A percentile compares a stretch with the other conserved stretches of the same genome.
Evolutionary conservation across 2,113 vertebrate genomes (phyloP).

Genomic region (Lota lota): DNA sequence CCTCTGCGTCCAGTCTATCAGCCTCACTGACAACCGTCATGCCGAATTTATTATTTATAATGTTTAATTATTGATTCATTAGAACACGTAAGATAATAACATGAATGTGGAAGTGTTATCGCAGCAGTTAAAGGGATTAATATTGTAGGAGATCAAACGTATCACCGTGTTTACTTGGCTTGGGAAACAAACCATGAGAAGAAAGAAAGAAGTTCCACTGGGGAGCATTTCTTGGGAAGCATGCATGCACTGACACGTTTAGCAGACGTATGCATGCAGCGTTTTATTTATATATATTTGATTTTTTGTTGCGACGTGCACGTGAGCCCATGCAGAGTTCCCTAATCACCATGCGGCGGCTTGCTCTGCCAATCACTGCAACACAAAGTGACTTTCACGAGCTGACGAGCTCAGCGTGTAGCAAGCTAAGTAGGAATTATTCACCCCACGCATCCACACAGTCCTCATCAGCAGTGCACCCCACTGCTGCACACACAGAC

Average conservation of each 20-base stretch:
- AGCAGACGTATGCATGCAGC: neutral
- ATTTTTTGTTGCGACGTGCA: neutral
- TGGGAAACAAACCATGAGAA: too few species aligned
- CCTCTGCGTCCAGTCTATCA: too few species aligned
- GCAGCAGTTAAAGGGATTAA: too few species aligned
- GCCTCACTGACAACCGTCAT: too few species aligned
- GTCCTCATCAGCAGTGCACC: slow-evolving; percentile 8
- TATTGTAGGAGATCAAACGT: too few species aligned
- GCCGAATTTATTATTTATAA: too few species aligned
- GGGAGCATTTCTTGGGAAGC: too few species aligned
- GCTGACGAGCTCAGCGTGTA: slow-evolving; percentile 33
- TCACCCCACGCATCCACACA: slow-evolving; percentile 34
- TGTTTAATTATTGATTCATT: too few species aligned
- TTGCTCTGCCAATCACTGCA: slow-evolving; percentile 45
- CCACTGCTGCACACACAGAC: neutral
- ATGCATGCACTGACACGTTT: neutral
- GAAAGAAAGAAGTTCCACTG: too few species aligned
- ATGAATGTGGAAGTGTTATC: too few species aligned
- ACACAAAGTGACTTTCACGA: slow-evolving; percentile 55
- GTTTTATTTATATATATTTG: neutral
- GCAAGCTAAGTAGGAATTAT: slow-evolving; percentile 35
- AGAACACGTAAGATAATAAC: too few species aligned
- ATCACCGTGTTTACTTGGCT: too few species aligned
- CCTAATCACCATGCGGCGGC: slow-evolving; percentile 37
- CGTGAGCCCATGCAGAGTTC: neutral